A percentile compares a stretch with the other conserved stretches of the same genome.
phyloP scores from a whole-genome alignment of 2,888 invertebrate species.

The Pollenia angustigena region DNA sequence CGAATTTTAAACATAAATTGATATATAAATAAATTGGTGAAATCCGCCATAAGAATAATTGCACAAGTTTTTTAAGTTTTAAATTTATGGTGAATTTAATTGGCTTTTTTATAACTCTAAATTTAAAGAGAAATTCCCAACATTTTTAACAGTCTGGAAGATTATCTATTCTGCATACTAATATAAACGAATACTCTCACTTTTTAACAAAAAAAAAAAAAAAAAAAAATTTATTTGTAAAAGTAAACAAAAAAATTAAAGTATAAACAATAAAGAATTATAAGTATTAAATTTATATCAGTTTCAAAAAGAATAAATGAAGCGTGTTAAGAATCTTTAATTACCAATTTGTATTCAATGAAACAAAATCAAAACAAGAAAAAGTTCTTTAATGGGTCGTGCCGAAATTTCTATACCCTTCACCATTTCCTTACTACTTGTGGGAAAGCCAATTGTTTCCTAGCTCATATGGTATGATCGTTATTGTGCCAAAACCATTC shows the following conservation, averaged over 20 bases:
- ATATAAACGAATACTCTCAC: constrained; percentile 32
- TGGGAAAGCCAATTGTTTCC: too few relatives aligned
- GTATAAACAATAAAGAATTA: constrained; percentile 8
- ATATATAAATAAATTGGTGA: too few relatives aligned
- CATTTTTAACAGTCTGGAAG: background rate
- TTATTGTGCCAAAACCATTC: too few relatives aligned
- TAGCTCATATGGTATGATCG: too few relatives aligned
- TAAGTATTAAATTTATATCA: background rate
- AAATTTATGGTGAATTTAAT: background rate
- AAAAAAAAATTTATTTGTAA: background rate
- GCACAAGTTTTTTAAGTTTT: too few relatives aligned
- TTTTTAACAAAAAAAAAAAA: constrained; percentile 4
- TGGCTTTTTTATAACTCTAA: background rate
- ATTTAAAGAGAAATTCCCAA: background rate
- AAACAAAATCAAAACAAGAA: background rate
- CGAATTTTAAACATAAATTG: too few relatives aligned
- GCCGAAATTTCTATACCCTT: too few relatives aligned
- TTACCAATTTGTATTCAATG: background rate
- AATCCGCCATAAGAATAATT: too few relatives aligned
- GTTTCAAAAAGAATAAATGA: constrained; percentile 7
- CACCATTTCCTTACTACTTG: too few relatives aligned
- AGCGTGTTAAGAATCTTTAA: constrained; percentile 45
- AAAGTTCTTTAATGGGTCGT: background rate
- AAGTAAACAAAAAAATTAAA: background rate
- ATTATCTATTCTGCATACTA: constrained; percentile 7